A percentile compares a stretch with the other conserved stretches of the same genome.
Evolutionary conservation across 2,888 invertebrate species (phyloP).

Genomic region (Anoncus sp.): DNA sequence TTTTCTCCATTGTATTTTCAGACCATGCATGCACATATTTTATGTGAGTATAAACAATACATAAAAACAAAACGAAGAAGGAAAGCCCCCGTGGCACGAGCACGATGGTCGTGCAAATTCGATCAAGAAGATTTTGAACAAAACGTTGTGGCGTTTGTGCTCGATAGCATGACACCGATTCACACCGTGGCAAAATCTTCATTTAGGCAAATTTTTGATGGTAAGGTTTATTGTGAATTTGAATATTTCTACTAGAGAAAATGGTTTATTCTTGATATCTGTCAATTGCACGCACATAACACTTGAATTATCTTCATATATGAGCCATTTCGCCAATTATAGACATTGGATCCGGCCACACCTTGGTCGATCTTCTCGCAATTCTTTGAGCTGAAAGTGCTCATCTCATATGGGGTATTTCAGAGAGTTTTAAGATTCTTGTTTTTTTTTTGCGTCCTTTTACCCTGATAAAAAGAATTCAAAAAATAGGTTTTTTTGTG

Average conservation of each 20-base stretch:
- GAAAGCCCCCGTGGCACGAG: background rate
- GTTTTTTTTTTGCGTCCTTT: no score
- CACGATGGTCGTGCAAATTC: slow-evolving; percentile 10
- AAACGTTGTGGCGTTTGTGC: slow-evolving; percentile 12
- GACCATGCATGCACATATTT: background rate
- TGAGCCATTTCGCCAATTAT: no score
- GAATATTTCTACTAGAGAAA: background rate
- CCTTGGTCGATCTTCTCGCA: no score
- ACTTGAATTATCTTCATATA: no score
- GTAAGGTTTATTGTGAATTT: background rate
- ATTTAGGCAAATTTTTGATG: slow-evolving; percentile 18
- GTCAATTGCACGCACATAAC: no score
- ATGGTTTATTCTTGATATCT: background rate
- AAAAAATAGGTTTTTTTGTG: no score
- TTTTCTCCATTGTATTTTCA: background rate
- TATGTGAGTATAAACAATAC: background rate
- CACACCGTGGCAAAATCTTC: slow-evolving; percentile 5
- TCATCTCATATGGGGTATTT: no score
- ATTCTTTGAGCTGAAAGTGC: no score
- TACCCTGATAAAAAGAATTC: no score
- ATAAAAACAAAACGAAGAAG: background rate
- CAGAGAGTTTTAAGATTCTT: no score
- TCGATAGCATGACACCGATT: slow-evolving; percentile 8
- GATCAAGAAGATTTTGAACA: slow-evolving; percentile 9
- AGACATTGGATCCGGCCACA: no score